Evolutionary conservation across 2,113 vertebrate genomes (phyloP).

Genomic region (Chaetodon auriga): DNA sequence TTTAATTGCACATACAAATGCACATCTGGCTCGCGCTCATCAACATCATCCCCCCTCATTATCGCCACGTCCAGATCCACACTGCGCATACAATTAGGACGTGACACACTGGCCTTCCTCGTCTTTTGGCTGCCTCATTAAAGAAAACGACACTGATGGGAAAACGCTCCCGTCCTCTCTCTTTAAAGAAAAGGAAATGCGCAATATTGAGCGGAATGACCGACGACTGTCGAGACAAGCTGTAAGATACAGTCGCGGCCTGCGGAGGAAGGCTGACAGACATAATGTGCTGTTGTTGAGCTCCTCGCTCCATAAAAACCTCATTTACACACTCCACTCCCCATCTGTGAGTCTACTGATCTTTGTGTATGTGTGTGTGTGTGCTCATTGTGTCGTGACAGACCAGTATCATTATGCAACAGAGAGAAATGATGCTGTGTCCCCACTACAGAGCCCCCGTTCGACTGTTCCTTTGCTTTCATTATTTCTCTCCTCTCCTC

Average conservation of each 20-base stretch:
- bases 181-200: slow-evolving; percentile 3
- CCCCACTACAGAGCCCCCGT: slow-evolving; percentile 68
- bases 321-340: slow-evolving; percentile 65
- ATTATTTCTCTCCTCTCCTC: slow-evolving; percentile 44
- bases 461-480: slow-evolving; percentile 59
- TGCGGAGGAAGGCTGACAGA: slow-evolving; percentile 28
- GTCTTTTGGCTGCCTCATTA: slow-evolving; percentile 8
- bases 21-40: slow-evolving; percentile 30
- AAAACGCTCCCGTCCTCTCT: neutral
- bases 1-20: slow-evolving; percentile 15
- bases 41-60: neutral
- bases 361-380: slow-evolving; percentile 31
- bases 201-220: neutral
- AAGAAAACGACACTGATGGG: neutral
- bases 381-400: slow-evolving; percentile 61
- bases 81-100: slow-evolving; percentile 17
- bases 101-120: neutral
- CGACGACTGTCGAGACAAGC: slow-evolving; percentile 4
- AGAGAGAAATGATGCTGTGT: slow-evolving; percentile 48
- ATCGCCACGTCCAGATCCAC: neutral
- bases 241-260: slow-evolving; percentile 10
- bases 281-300: slow-evolving; percentile 56
- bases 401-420: slow-evolving; percentile 73
- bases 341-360: slow-evolving; percentile 55
- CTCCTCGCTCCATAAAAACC: slow-evolving; percentile 69